Evolutionary conservation across 2,888 invertebrate species (phyloP), one percentile per base, ranked within the genome.

Genomic region (Blastobasis lacticolella): DNA sequence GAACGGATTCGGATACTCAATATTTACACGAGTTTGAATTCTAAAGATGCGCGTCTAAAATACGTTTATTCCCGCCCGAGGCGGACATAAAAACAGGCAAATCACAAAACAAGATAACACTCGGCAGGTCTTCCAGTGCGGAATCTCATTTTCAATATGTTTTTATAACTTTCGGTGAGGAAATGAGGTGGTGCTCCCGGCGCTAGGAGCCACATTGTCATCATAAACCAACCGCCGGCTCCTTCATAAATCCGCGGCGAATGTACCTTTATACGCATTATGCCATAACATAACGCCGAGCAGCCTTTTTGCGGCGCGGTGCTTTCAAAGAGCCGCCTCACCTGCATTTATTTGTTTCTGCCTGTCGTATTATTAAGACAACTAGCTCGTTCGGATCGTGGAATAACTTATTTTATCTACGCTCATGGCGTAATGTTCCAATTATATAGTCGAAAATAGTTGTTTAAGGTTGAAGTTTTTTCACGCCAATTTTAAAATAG

Each of bases 71-170:
- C 73, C 65, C 67, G 60, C 67, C 67, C 66, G 59, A 66, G 69
- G 68, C 71, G 71, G 74, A 76, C 75, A 84, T 82, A 85, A 84
- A 85, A 86, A 84, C 78, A 77, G 77, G 78, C 78, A 79, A 86
- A 84, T 85, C 80, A 80, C 84, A 74, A 84, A 83, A 88, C 84
- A 82, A 86, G 87, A 87, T 86, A 86, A 82, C 83, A 82, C 78
- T 85, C 73, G 75, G 75, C 75, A 74, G 80, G 83, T 78, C 76
- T 78, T 81, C 74, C 75, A 72, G 69, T 66, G 75, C 73, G 79
- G 72, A 84, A 87, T 87, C 87, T 87, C 84, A 85, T 88, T 87
- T 88, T 87, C 88, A 88, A 88, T 88, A 88, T 87, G 88, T 87
- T 87, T 88, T 88, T 87, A 88, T 88, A 87, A 87, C 87, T 87